Base-by-base conservation (phyloP, 2,888 invertebrate species). In the Poecilus cupreus region DNA sequence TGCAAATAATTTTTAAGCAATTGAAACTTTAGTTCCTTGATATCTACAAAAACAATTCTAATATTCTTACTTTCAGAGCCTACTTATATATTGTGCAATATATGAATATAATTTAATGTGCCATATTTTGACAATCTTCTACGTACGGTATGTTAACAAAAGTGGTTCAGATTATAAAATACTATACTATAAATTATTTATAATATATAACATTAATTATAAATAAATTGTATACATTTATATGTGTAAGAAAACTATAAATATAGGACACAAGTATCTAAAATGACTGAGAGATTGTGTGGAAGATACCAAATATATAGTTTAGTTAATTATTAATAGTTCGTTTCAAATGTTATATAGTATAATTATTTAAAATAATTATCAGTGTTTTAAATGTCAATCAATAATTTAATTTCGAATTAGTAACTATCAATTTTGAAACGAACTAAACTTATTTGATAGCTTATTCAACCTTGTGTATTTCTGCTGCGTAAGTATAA, bases 151-250 rank as follows among this genome's bases (percentile, higher is more conserved):
- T 72, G 72, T 43, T 46, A 22, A 11, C 16, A 68, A 20, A 72
- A 72, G 37, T 68, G 37, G 37, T 68, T 68, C 64, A 68, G 32
- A 68, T 68, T 68, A 68, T 68, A 5, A 72, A 72, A 43, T 72
- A 13, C 11, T 16, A 57, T 60, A 77, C 22, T 76, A 76, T 32
- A 72, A 72, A 68, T 26, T 37, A 68, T n/a, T 32, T n/a, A 32
- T 26, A 49, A 49, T 49, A 37, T 76, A 76, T 76, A 57, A 70
- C 18, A 13, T 70, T 49, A 80, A 20, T 37, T 80, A 72, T 72
- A 80, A 70, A 57, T 72, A 80, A 39, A 80, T 80, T 80, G 68
- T 80, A 80, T 80, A 80, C 80, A 80, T 80, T 80, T 80, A 54
- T 80, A 80, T 80, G 72, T 80, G 80, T 80, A 72, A 72, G 75